Conservation (phyloP, 2,113 vertebrate species). For the Pteruthius melanotis region DNA sequence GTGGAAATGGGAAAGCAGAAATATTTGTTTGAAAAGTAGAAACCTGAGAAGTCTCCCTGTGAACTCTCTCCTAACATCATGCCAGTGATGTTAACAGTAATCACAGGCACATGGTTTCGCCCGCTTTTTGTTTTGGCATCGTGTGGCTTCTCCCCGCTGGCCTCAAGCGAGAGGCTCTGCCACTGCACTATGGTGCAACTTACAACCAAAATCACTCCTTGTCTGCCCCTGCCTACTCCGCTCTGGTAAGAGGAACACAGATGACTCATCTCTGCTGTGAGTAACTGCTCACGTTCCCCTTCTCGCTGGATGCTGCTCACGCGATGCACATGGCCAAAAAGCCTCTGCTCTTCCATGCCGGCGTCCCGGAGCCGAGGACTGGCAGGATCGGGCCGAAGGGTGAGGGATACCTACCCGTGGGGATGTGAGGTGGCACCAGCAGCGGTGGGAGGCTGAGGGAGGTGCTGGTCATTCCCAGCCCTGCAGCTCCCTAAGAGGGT, state of each 20-base stretch:
- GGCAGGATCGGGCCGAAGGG: fast-evolving
- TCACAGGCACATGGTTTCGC: fast-evolving
- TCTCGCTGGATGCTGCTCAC: neutral
- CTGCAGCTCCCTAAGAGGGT: neutral
- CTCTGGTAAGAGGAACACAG: neutral
- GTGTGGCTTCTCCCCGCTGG: neutral
- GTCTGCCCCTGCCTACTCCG: neutral
- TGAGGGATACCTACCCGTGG: fast-evolving
- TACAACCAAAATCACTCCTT: neutral
- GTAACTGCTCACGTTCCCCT: neutral
- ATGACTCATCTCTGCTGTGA: neutral
- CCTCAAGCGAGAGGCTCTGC: fast-evolving
- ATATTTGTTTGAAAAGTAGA: neutral
- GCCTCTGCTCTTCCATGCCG: fast-evolving
- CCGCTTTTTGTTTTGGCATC: neutral
- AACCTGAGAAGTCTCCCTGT: neutral
- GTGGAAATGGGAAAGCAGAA: neutral
- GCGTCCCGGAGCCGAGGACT: fast-evolving
- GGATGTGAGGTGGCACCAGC: fast-evolving
- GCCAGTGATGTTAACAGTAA: neutral
- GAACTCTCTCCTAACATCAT: too few species aligned
- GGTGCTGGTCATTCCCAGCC: neutral
- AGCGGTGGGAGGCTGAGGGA: fast-evolving
- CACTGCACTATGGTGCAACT: fast-evolving
- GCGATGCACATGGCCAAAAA: neutral